Conservation (phyloP, 2,797 vertebrate genomes). For the Selene dorsalis region DNA sequence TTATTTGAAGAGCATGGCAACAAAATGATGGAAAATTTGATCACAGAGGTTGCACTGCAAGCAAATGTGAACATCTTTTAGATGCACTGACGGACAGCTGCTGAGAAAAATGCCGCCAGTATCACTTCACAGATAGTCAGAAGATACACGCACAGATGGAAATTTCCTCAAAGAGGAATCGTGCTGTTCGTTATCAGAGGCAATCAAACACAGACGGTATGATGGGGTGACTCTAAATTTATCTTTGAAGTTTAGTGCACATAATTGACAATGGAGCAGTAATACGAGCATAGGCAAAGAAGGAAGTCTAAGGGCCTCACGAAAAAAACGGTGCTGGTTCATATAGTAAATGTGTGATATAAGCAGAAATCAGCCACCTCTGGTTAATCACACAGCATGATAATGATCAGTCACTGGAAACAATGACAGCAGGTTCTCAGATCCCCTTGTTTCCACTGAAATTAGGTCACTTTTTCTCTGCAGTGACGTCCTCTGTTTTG, state of each 20-base stretch:
- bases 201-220: conserved; percentile 34
- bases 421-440: neutral
- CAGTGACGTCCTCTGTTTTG: conserved; percentile 3
- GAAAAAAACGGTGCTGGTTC: neutral
- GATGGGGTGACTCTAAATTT: conserved; percentile 22
- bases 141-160: conserved; percentile 35
- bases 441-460: conserved; percentile 3
- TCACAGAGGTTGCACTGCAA: conserved; percentile 50
- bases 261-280: conserved; percentile 7
- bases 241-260: conserved; percentile 13
- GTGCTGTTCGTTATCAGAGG: conserved; percentile 41
- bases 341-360: neutral
- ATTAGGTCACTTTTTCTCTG: conserved; percentile 36
- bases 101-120: conserved; percentile 54
- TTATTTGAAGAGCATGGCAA: conserved; percentile 57
- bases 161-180: conserved; percentile 40
- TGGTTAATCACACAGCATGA: neutral
- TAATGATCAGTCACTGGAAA: conserved; percentile 2
- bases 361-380: neutral
- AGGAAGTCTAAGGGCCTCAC: neutral
- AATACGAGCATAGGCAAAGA: conserved; percentile 4
- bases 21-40: conserved; percentile 65
- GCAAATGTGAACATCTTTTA: conserved; percentile 56
- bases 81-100: conserved; percentile 42
- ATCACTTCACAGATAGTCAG: conserved; percentile 51